These are phyloP conservation scores for Rhinolophus ferrumequinum DNA, from an alignment of 2,113 vertebrate genomes.

Conservation along the genomic window DNA sequence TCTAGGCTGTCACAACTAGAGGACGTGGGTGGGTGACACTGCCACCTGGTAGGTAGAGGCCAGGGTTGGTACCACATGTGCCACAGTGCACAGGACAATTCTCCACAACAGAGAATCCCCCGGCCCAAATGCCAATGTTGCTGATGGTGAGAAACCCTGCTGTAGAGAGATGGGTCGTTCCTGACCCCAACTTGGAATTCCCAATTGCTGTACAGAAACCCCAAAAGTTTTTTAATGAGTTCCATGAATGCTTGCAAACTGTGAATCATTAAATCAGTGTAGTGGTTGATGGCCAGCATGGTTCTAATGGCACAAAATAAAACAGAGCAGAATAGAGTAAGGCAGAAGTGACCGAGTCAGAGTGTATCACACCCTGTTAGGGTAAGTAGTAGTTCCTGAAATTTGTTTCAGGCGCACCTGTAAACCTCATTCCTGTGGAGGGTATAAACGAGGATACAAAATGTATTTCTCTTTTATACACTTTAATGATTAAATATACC, in stretches of 20 bases:
- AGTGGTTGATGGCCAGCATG: not conserved
- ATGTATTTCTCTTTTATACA: not conserved
- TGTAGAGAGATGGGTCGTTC: not conserved
- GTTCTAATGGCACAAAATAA: not conserved
- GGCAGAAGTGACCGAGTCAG: not conserved
- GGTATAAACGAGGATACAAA: not conserved
- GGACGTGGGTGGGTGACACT: fast-evolving
- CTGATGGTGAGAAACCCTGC: not conserved
- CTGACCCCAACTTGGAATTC: not conserved
- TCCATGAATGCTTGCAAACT: not conserved
- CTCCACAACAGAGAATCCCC: not conserved
- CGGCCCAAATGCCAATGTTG: too few species aligned
- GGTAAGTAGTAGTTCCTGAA: not conserved
- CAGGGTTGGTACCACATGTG: not conserved
- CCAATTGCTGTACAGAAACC: not conserved
- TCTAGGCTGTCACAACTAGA: not conserved
- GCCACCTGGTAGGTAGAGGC: not conserved
- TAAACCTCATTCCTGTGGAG: not conserved
- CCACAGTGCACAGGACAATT: not conserved
- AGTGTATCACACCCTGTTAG: not conserved
- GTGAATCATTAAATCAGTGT: not conserved
- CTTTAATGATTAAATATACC: not conserved
- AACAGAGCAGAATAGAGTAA: not conserved
- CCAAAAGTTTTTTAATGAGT: not conserved
- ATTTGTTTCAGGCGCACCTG: not conserved